Evolutionary conservation across 2,888 invertebrate species (phyloP).

Genomic region (Allophyes oxyacanthae): DNA sequence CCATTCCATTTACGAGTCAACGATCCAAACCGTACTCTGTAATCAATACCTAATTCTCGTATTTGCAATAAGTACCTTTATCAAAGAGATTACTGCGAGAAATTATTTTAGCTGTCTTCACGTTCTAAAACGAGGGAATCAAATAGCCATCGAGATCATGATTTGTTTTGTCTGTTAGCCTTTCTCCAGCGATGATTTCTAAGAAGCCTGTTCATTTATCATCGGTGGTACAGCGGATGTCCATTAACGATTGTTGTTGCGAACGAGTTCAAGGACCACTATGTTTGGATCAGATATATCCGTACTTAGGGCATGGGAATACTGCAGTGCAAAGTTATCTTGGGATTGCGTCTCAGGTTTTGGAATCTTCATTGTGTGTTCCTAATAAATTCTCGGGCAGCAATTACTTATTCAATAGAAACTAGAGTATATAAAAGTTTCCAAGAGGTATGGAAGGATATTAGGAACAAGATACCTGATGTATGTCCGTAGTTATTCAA

Average conservation of each 20-base stretch:
- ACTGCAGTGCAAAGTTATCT: constrained; percentile 26
- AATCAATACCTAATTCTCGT: constrained; percentile 9
- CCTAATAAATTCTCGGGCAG: neutral
- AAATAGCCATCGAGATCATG: constrained; percentile 35
- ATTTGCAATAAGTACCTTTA: constrained; percentile 2
- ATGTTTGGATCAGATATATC: constrained; percentile 57
- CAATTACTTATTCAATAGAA: neutral
- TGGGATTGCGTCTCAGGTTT: constrained; percentile 8
- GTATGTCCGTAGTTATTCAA: neutral
- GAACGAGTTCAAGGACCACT: constrained; percentile 67
- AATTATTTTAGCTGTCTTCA: constrained; percentile 21
- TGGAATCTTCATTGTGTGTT: constrained; percentile 8
- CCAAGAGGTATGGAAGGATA: neutral
- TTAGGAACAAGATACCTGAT: neutral
- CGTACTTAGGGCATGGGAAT: constrained; percentile 40
- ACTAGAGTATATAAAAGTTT: constrained; percentile 4
- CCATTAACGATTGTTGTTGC: constrained; percentile 74
- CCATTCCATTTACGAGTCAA: constrained; percentile 15
- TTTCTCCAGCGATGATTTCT: constrained; percentile 59
- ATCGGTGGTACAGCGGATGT: constrained; percentile 65
- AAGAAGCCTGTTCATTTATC: constrained; percentile 65
- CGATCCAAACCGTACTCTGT: constrained; percentile 1
- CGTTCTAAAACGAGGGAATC: constrained; percentile 27
- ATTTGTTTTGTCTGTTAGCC: constrained; percentile 48
- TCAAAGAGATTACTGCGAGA: constrained; percentile 7